phyloP scores from a whole-genome alignment of 2,797 vertebrate genomes.

The Gymnothorax reevesii region DNA sequence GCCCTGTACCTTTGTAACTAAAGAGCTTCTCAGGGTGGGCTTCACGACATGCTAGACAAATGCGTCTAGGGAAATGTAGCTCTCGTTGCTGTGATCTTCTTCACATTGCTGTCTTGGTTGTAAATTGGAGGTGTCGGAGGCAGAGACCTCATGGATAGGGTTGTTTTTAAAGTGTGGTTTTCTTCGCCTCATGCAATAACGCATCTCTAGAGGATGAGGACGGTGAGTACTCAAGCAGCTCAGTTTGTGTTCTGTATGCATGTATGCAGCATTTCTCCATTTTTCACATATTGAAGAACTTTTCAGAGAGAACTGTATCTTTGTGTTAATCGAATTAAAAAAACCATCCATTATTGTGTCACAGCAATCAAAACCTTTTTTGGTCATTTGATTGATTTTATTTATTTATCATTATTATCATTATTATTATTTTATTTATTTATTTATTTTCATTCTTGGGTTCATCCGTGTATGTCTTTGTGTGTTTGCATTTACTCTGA shows the following conservation, averaged over 20 bases:
- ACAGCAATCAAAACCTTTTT: neutral
- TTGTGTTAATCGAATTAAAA: neutral
- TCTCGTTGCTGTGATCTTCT: conserved; percentile 32
- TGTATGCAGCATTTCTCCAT: neutral
- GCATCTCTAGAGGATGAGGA: conserved; percentile 61
- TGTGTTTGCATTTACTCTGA: conserved; percentile 20
- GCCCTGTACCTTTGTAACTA: neutral
- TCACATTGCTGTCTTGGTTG: conserved; percentile 29
- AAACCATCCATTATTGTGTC: neutral
- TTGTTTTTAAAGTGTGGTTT: conserved; percentile 41
- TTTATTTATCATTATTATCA: neutral
- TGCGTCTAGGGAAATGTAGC: neutral
- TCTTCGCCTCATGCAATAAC: conserved; percentile 54
- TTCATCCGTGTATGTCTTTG: neutral
- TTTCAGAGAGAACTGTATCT: neutral
- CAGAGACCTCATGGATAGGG: neutral
- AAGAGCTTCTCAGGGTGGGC: conserved; percentile 1
- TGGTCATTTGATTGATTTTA: neutral
- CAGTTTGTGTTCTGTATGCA: conserved; percentile 8
- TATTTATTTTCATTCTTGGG: neutral
- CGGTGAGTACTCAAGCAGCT: conserved; percentile 61
- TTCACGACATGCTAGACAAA: conserved; percentile 7
- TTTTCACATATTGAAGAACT: neutral
- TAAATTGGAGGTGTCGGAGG: neutral
- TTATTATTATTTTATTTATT: neutral